A percentile compares a stretch with the other conserved stretches of the same genome.
Conservation (phyloP, 2,113 vertebrate genomes). For the Uropsilus gracilis region DNA sequence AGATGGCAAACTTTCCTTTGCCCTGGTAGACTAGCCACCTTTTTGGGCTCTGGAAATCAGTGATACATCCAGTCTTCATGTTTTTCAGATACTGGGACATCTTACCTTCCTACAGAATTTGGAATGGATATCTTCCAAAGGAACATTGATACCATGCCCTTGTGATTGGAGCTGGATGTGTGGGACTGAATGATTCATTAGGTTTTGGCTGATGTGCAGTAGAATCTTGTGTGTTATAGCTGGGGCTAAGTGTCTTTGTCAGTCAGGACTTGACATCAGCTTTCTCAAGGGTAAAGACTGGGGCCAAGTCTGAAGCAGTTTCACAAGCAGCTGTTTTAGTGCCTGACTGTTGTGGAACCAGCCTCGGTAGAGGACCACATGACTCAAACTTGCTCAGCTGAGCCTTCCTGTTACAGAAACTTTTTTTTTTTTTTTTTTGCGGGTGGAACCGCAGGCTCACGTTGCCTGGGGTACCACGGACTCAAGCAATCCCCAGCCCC, state of each 20-base stretch:
- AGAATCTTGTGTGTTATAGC: constrained; percentile 92
- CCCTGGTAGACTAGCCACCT: constrained; percentile 91
- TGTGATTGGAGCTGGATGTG: constrained; percentile 92
- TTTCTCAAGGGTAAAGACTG: constrained; percentile 78
- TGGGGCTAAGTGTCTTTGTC: constrained; percentile 82
- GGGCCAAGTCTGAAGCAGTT: neutral
- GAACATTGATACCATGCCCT: constrained; percentile 95
- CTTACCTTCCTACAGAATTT: constrained; percentile 93
- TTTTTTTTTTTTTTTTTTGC: too few relatives aligned
- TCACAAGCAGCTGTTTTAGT: too few relatives aligned
- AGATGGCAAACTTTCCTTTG: constrained; percentile 86
- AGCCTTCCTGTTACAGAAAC: too few relatives aligned
- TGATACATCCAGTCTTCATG: constrained; percentile 87
- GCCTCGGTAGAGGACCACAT: constrained; percentile 58
- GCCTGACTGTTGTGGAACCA: constrained; percentile 49
- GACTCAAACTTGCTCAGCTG: constrained; percentile 23
- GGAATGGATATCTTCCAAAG: constrained; percentile 90
- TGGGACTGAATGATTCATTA: constrained; percentile 90
- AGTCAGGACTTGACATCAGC: constrained; percentile 81
- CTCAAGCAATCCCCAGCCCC: too few relatives aligned
- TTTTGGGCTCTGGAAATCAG: constrained; percentile 92
- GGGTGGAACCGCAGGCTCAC: too few relatives aligned
- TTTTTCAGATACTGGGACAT: constrained; percentile 93
- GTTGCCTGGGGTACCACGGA: too few relatives aligned
- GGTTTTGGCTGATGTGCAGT: constrained; percentile 89